These are phyloP conservation scores for Anarsia innoxiella DNA, from an alignment of 2,888 invertebrate species.

Conservation along the genomic window DNA sequence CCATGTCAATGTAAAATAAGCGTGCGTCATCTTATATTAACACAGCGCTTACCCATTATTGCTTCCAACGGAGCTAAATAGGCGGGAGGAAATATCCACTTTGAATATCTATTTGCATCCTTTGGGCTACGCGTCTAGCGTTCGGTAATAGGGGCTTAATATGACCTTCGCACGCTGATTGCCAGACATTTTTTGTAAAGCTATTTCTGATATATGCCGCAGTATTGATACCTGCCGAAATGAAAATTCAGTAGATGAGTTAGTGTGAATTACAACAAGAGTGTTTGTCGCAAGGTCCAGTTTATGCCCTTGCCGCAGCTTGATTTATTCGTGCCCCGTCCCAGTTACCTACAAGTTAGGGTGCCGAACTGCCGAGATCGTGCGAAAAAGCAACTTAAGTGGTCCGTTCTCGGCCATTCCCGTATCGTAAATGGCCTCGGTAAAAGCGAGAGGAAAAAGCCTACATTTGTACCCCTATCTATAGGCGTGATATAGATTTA, in stretches of 20 bases:
- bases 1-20: too few species aligned
- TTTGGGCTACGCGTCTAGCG: conserved; percentile 33
- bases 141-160: conserved; percentile 29
- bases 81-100: conserved; percentile 52
- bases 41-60: conserved; percentile 2
- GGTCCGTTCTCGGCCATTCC: conserved; percentile 9
- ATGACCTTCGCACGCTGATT: conserved; percentile 7
- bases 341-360: conserved; percentile 29
- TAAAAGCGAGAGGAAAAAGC: conserved; percentile 33
- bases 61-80: conserved; percentile 21
- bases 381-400: conserved; percentile 27
- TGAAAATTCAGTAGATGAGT: too few species aligned
- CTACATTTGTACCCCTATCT: conserved; percentile 29
- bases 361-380: conserved; percentile 26
- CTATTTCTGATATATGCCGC: too few species aligned
- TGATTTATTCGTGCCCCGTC: conserved; percentile 34
- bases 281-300: too few species aligned
- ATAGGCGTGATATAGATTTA: conserved; percentile 18
- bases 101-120: conserved; percentile 53
- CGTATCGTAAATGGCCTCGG: conserved; percentile 19
- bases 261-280: too few species aligned
- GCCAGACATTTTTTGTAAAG: conserved; percentile 1
- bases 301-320: conserved; percentile 13
- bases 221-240: too few species aligned
- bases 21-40: background rate